phyloP scores from a whole-genome alignment of 2,888 invertebrate species.

The Sminthurides aquaticus region DNA sequence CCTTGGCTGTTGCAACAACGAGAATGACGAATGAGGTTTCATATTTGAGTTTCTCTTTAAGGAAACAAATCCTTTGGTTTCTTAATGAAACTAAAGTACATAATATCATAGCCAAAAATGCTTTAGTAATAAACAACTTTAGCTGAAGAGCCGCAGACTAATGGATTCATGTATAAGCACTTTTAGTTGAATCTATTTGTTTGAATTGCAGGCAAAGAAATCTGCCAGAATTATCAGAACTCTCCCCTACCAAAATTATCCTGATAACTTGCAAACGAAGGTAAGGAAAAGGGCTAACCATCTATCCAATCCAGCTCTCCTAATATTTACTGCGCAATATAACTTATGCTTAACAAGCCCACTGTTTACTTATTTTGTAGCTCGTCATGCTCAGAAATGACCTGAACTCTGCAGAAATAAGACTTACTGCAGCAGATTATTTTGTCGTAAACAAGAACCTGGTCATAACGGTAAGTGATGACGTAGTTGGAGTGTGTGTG shows the following conservation, averaged over 20 bases:
- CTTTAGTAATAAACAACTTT: conserved; percentile 2
- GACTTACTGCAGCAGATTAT: conserved; percentile 28
- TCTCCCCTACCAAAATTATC: conserved; percentile 8
- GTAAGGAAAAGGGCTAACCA: neutral
- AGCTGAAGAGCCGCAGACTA: no score
- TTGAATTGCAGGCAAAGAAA: conserved; percentile 23
- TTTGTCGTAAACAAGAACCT: conserved; percentile 35
- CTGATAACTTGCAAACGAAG: conserved; percentile 18
- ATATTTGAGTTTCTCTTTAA: conserved; percentile 8
- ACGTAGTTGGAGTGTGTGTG: no score
- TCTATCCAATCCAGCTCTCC: no score
- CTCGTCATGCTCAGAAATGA: conserved; percentile 29
- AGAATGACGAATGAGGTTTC: conserved; percentile 31
- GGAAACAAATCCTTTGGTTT: conserved; percentile 1
- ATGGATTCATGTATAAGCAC: no score
- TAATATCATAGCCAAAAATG: no score
- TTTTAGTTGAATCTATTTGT: no score
- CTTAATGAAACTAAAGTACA: no score
- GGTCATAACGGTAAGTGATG: conserved; percentile 27
- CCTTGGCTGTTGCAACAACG: conserved; percentile 21
- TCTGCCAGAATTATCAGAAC: conserved; percentile 23
- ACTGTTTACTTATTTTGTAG: conserved; percentile 10
- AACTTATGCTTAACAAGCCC: neutral
- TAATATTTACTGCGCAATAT: neutral
- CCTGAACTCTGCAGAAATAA: conserved; percentile 23